Base-by-base conservation (phyloP, 2,888 invertebrate species). In the Watsonalla binaria region DNA sequence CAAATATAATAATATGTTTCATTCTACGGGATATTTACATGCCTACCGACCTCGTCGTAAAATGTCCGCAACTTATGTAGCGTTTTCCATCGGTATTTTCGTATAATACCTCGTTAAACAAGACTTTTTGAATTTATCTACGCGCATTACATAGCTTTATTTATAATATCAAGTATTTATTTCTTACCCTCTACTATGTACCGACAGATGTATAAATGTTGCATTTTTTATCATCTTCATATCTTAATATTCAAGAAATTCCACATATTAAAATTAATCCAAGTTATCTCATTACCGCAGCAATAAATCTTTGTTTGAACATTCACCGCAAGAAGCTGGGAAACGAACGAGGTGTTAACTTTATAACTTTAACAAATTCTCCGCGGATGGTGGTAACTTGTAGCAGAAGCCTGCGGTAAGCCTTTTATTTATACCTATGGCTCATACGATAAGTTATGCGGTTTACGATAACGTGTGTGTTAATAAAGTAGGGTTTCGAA, bases 221-320 rank as follows among this genome's bases (percentile, higher is more conserved):
- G 33, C 7, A 11, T 46, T 46, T n/a, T 9, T 11, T 15, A 46
- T 46, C 5, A 15, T 24, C 15, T 24, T 46, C n/a, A 24, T 24
- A 47, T 47, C 33, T 47, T 13, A 47, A 34, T 34, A 6, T 47
- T 14, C 47, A 46, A 37, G 51, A 52, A 53, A 56, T 52, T 56
- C 46, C 24, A 51, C 54, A 55, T 62, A 62, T 66, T 62, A 61
- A 58, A 63, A 65, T 59, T 51, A 51, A 51, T 50, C 48, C 52
- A 68, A 63, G 61, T 68, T 64, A 63, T 59, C 57, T 63, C 60
- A 66, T 68, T 61, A 66, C 35, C 51, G 48, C 37, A 39, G 59
- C 46, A 51, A 58, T 56, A 58, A 56, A 58, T 56, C 49, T 37
- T 49, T 13, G 15, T 48, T 48, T 35, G 39, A 49, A 14, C 49